Base-by-base conservation (phyloP, 2,113 vertebrate genomes). In the Anolis carolinensis region DNA sequence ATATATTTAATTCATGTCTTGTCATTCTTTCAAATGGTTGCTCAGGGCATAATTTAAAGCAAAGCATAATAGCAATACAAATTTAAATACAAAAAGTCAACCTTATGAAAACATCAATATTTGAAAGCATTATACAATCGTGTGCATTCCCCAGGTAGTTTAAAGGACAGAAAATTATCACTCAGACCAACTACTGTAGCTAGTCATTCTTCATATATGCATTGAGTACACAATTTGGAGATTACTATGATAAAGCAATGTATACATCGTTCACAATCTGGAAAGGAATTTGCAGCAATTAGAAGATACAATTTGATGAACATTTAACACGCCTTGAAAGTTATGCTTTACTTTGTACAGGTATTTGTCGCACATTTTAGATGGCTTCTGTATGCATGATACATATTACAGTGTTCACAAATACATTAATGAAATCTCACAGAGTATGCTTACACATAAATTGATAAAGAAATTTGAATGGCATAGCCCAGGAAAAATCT, bases 381-480 rank as follows among this genome's bases (percentile, higher is more conserved):
- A 7, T 67, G 73, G 55, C 73, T 65, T 8, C n/a, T 11, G 3
- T 67, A 50, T 52, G 39, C n/a, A 77, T 23, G 59, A 32, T 16
- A n/a, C 59, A 34, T 10, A 30, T 39, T 76, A 13, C 14, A 1
- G 23, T 36, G 30, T 25, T 77, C 32, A 34, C 30, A 13, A 78
- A 55, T 44, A 75, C 74, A 52, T 78, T 78, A 62, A 83, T 34
- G 39, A 20, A 18, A 50, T 0, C 25, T 87, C 23, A 87, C 87
- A 79, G 85, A 62, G 25, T 68, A 30, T 34, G 81, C 32, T 86
- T 88, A 32, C 72, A 77, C 18, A 62, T 7, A 39, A 84, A 88
- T 44, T 62, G 83, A 55, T 65, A 16, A 9, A 71, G 74, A 70
- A 59, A 82, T 8, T 65, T 81, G 65, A 25, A n/a, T 55, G 34